These are phyloP conservation scores for Linyphia triangularis DNA, from an alignment of 2,888 invertebrate genomes.

Conservation along the genomic window DNA sequence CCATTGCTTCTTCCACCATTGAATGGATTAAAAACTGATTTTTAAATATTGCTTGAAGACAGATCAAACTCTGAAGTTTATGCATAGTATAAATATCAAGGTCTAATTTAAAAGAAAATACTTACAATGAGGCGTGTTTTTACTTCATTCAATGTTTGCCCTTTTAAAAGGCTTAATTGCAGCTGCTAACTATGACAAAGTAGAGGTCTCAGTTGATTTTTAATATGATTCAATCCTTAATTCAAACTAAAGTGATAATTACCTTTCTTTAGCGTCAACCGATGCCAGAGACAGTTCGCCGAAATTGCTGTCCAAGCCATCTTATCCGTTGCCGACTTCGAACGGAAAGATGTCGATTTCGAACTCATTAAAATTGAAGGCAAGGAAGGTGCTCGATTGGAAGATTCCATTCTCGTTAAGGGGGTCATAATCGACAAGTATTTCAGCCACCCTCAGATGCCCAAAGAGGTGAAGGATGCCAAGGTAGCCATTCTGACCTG, in stretches of 20 bases:
- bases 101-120: too few species aligned
- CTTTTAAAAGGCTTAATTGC: too few species aligned
- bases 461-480: slow-evolving; percentile 90
- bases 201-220: too few species aligned
- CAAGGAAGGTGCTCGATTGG: slow-evolving; percentile 97
- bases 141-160: too few species aligned
- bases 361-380: slow-evolving; percentile 99
- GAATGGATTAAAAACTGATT: too few species aligned
- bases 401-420: slow-evolving; percentile 96
- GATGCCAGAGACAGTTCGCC: slow-evolving; percentile 97
- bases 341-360: slow-evolving; percentile 97
- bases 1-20: too few species aligned
- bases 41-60: too few species aligned
- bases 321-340: slow-evolving; percentile 95
- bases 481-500: slow-evolving; percentile 98
- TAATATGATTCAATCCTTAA: background rate
- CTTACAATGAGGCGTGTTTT: too few species aligned
- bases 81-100: too few species aligned
- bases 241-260: background rate
- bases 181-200: too few species aligned
- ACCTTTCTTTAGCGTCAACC: slow-evolving; percentile 86
- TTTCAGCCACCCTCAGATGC: slow-evolving; percentile 99
- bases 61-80: too few species aligned
- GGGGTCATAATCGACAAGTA: slow-evolving; percentile 99
- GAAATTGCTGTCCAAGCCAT: slow-evolving; percentile 99